Conservation (phyloP, 2,797 vertebrate genomes). For the Glossophaga mutica region DNA sequence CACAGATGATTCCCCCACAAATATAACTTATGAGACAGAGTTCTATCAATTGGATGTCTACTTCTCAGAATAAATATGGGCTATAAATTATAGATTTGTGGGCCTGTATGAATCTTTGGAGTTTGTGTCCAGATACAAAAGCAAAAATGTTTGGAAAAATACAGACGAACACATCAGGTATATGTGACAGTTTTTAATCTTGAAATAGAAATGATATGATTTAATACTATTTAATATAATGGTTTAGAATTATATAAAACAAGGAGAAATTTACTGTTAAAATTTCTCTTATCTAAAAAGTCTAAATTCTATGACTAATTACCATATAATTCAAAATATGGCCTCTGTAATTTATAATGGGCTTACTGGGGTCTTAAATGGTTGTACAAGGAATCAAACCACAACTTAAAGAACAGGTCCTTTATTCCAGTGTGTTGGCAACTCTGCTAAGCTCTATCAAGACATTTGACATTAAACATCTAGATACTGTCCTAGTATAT, state of each 20-base stretch:
- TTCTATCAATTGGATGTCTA: background rate
- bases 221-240: background rate
- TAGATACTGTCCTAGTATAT: background rate
- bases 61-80: background rate
- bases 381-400: background rate
- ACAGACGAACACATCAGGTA: background rate
- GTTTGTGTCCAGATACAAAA: constrained; percentile 16
- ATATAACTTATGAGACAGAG: background rate
- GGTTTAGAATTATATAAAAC: background rate
- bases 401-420: background rate
- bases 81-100: background rate
- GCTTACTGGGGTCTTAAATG: background rate
- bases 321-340: background rate
- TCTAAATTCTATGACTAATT: background rate
- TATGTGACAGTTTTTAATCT: background rate
- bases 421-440: background rate
- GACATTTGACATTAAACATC: background rate
- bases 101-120: background rate
- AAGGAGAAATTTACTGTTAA: background rate
- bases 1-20: background rate
- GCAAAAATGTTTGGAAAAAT: background rate
- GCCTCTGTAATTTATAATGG: background rate
- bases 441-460: background rate
- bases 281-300: background rate
- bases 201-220: background rate